Percentiles rank a stretch among this genome's conserved stretches.
Conservation (phyloP, 2,113 vertebrate genomes). For the Todiramphus saurophagus region DNA sequence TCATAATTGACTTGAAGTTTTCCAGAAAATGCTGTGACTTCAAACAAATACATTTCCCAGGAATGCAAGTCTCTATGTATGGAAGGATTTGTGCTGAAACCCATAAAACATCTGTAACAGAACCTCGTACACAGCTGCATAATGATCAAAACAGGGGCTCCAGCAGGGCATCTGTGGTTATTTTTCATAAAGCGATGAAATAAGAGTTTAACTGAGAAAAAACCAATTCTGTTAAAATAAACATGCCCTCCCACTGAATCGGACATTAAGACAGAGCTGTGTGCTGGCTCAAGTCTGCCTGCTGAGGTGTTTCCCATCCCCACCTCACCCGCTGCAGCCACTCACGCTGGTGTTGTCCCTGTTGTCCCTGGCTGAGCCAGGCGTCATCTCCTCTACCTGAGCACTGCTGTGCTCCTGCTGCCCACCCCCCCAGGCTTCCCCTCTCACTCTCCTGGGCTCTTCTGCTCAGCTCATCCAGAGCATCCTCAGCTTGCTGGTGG, state of each 20-base stretch:
- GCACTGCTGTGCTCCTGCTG: background rate
- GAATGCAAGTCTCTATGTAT: background rate
- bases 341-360: rapidly evolving
- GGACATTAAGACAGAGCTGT: background rate
- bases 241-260: background rate
- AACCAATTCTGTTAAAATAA: background rate
- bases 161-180: background rate
- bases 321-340: background rate
- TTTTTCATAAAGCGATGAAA: background rate
- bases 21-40: background rate
- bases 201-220: background rate
- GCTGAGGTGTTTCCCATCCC: background rate
- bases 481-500: background rate
- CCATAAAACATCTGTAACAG: background rate
- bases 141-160: background rate
- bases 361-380: background rate
- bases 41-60: background rate
- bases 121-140: background rate
- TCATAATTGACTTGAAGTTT: background rate
- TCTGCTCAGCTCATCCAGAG: background rate
- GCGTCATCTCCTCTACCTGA: background rate
- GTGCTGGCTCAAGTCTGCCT: background rate
- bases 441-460: background rate
- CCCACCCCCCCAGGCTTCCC: rapidly evolving
- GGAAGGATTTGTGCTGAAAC: background rate